These are phyloP conservation scores for Scaptomyza graminum DNA, from an alignment of 1,140 invertebrate genomes.

Conservation along the genomic window DNA sequence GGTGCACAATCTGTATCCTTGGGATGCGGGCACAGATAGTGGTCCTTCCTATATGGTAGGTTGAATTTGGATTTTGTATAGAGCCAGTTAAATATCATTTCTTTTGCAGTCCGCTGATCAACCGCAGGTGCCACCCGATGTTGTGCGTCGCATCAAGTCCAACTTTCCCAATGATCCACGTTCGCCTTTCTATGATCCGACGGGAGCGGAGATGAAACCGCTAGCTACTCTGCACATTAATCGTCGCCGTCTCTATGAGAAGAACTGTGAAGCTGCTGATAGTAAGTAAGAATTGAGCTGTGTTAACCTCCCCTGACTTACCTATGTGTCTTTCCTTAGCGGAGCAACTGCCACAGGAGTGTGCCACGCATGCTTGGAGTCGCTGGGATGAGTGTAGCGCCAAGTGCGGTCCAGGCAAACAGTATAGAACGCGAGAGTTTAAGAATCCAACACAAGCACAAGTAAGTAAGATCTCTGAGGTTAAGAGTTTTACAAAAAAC, in stretches of 20 bases:
- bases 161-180: constrained; percentile 91
- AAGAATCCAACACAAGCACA: constrained; percentile 85
- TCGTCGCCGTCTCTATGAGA: constrained; percentile 93
- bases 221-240: constrained; percentile 93
- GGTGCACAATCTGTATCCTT: constrained; percentile 96
- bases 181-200: constrained; percentile 96
- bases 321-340: constrained; percentile 31
- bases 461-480: constrained; percentile 16
- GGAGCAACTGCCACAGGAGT: constrained; percentile 84
- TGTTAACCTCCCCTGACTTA: background rate
- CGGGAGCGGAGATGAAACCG: constrained; percentile 93
- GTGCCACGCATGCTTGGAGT: constrained; percentile 89
- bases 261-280: constrained; percentile 87
- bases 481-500: too few relatives aligned
- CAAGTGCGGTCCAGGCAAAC: constrained; percentile 90
- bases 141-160: constrained; percentile 94
- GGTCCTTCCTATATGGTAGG: constrained; percentile 96
- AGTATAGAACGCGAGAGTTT: constrained; percentile 87
- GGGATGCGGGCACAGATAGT: constrained; percentile 98
- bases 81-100: background rate
- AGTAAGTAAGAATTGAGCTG: constrained; percentile 30
- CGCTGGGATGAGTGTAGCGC: constrained; percentile 91
- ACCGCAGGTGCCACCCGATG: constrained; percentile 91
- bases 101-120: constrained; percentile 89
- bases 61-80: constrained; percentile 10